Evolutionary conservation across 2,113 vertebrate species (phyloP), one percentile per base, ranked within the genome.

Genomic region (Clinocottus analis): DNA sequence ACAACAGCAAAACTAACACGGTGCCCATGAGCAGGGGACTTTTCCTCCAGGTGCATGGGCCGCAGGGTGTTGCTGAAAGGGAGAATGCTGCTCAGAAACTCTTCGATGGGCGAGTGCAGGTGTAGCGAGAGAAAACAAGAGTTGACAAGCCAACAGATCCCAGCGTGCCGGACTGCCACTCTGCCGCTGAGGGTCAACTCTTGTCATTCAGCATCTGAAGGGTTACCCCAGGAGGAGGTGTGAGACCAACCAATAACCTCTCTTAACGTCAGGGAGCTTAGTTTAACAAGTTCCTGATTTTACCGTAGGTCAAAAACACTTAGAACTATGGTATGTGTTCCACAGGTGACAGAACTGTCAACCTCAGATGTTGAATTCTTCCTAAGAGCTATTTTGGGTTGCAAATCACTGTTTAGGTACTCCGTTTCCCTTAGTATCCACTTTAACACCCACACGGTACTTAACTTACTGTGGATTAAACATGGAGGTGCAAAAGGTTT

Each of bases 271-370:
- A n/a, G n/a, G 64, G 60, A 41, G 41, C 27, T 66, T 49, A 29
- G 39, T 72, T 86, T 72, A 75, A 81, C 73, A n/a, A 80, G 77
- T 35, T 60, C 12, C 23, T 68, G 63, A 77, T 76, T 85, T 90
- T 80, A 87, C 66, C 29, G 60, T 1, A n/a, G 62, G 35, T 60
- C 35, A 64, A 79, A 84, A 85, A 56, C 70, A 29, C 43, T 10
- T 19, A 1, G 41, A 60, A 67, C 49, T 27, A 25, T 45, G 68
- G 39, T 64, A 29, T 64, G 45, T 31, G 2, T 55, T 77, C 66
- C 72, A 27, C 51, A 83, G 64, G 78, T 86, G 66, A 61, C 62
- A 73, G 31, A 29, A 72, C 66, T 29, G 62, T 69, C n/a, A 17
- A 69, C 11, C 41, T 61, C 47, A 31, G 58, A 47, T 33, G 27